Evolutionary conservation across 1,140 invertebrate genomes (phyloP).

Genomic region (Drosophila dunni): DNA sequence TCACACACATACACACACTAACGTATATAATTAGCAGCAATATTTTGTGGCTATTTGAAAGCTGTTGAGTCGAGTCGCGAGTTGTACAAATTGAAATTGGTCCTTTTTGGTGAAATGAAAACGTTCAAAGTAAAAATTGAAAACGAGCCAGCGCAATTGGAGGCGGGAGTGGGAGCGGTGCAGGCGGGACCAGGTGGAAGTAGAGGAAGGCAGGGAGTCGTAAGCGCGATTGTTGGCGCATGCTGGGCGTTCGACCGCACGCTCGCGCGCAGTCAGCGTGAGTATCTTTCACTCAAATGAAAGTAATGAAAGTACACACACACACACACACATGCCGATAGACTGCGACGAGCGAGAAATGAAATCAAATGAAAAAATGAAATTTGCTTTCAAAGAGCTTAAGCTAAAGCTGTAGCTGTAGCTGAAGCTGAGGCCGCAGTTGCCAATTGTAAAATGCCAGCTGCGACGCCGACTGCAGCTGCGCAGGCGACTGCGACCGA

Average conservation of each 20-base stretch:
- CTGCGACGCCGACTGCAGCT: constrained; percentile 19
- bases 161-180: neutral
- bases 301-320: constrained; percentile 77
- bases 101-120: constrained; percentile 77
- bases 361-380: constrained; percentile 83
- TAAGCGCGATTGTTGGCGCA: constrained; percentile 15
- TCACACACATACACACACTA: constrained; percentile 22
- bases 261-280: constrained; percentile 39
- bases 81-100: constrained; percentile 76
- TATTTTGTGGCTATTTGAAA: constrained; percentile 69
- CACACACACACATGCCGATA: neutral
- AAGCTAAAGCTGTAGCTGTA: constrained; percentile 45
- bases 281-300: constrained; percentile 81
- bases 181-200: neutral
- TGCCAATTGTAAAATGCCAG: constrained; percentile 32
- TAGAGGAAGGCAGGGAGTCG: neutral
- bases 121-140: constrained; percentile 29
- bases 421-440: constrained; percentile 51
- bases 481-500: constrained; percentile 8
- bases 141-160: constrained; percentile 5
- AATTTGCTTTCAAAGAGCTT: constrained; percentile 76
- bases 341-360: constrained; percentile 35
- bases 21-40: constrained; percentile 60
- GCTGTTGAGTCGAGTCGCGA: constrained; percentile 27
- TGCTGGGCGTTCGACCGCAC: constrained; percentile 35